These are phyloP conservation scores for Orthosia cruda DNA, from an alignment of 2,888 invertebrate genomes.

Conservation along the genomic window DNA sequence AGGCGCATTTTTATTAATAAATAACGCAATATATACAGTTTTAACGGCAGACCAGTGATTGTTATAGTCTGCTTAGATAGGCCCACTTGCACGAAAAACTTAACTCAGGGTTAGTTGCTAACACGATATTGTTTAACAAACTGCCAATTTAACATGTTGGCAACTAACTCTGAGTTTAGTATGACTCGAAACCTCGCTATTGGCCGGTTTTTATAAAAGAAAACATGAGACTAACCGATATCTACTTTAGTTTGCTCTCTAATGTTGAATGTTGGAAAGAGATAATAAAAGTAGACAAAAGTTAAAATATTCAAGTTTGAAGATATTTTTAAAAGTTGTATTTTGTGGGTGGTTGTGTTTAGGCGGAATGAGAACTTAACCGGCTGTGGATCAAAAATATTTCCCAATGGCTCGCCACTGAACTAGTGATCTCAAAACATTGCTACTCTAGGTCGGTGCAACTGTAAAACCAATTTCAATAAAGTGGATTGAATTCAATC, in stretches of 20 bases:
- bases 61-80: no score
- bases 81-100: no score
- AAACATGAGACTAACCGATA: background rate
- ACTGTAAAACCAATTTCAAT: background rate
- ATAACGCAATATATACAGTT: no score
- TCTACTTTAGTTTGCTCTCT: background rate
- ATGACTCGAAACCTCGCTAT: no score
- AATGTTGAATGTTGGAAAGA: slow-evolving; percentile 6
- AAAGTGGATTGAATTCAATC: background rate
- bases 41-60: no score
- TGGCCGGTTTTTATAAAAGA: no score
- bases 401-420: slow-evolving; percentile 13
- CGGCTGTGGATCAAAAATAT: slow-evolving; percentile 17
- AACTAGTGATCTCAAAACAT: slow-evolving; percentile 5
- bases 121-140: no score
- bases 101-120: no score
- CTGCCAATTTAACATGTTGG: no score
- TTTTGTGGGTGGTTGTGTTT: slow-evolving; percentile 32
- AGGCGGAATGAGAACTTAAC: slow-evolving; percentile 38
- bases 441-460: background rate
- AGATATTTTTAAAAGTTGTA: slow-evolving; percentile 42
- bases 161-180: no score
- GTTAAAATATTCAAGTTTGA: slow-evolving; percentile 41
- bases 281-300: slow-evolving; percentile 1
- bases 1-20: no score